Base-by-base conservation (phyloP, 2,113 vertebrate genomes). In the Antidorcas marsupialis region DNA sequence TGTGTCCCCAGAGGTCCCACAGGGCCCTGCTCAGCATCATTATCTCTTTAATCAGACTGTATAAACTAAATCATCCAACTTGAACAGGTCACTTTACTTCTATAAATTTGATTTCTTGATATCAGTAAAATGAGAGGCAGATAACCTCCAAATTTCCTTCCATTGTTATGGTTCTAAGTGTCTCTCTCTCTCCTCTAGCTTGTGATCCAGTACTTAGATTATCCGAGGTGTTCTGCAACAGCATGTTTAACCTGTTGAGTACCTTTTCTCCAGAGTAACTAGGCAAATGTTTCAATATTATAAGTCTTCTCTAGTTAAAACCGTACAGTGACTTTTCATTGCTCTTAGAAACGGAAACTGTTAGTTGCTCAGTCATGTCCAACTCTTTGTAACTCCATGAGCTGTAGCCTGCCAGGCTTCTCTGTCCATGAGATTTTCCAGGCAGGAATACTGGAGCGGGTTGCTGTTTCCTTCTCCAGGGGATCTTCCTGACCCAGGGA, bases 101-200 rank as follows among this genome's bases (percentile, higher is more conserved):
- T 96, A 7, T 89, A 74, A 91, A 76, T 94, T 95, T 97, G 28
- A 53, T 95, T 92, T 97, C 30, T 94, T 87, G 30, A 64, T 64
- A 91, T 64, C 62, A 85, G n/a, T 81, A 52, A 94, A 90, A 87
- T 84, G 81, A 95, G 27, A 55, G 21, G 15, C 2, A 55, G 21
- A 91, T 96, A 60, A 87, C 83, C 43, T 93, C 21, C 52, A 95
- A 85, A 57, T 12, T 81, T 95, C 28, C 28, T 93, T 94, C 45
- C 43, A 94, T 74, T 95, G 16, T 93, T 91, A 90, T 25, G 36
- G 21, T 95, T 97, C 82, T 93, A 85, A 87, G 59, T 85, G 17
- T 90, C 21, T 90, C 64, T 71, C 21, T 95, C 78, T 93, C 39
- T 8, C 25, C 85, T 95, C 57, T 91, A 78, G n/a, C 47, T 95